A percentile compares a stretch with the other conserved stretches of the same genome.
phyloP scores from a whole-genome alignment of 2,113 vertebrate species.

The Muntiacus reevesi region DNA sequence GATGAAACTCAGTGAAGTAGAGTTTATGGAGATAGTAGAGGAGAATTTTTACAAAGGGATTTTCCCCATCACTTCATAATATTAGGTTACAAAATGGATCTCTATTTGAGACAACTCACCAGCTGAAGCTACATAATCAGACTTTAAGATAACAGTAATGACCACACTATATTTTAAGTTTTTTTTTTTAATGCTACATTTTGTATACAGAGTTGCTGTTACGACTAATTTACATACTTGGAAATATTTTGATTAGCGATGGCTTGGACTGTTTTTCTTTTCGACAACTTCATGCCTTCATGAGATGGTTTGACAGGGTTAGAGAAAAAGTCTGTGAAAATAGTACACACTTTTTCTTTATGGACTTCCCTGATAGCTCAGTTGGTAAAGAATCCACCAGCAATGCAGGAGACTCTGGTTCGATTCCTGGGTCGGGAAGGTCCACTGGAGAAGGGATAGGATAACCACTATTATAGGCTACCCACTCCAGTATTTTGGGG shows the following conservation, averaged over 20 bases:
- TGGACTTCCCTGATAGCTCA: not conserved
- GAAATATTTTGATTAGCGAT: not conserved
- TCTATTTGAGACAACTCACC: constrained; percentile 54
- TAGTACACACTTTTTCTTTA: not conserved
- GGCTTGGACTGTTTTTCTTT: not conserved
- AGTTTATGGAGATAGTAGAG: constrained; percentile 87
- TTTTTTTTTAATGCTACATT: not conserved
- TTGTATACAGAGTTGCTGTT: not conserved
- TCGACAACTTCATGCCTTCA: not conserved
- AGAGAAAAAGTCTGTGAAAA: constrained; percentile 9
- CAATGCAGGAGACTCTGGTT: not conserved
- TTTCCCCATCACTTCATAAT: constrained; percentile 66
- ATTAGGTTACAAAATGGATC: constrained; percentile 55
- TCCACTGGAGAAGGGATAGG: not conserved
- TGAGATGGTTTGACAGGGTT: not conserved
- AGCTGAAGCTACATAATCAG: not conserved
- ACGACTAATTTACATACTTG: not conserved
- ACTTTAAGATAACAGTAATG: constrained; percentile 9
- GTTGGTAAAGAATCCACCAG: not conserved
- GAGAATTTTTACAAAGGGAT: constrained; percentile 82
- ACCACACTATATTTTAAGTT: not conserved
- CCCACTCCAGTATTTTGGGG: not conserved
- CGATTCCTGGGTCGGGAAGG: not conserved
- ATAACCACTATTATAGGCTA: not conserved
- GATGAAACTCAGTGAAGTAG: constrained; percentile 86